These are phyloP conservation scores for Carpatolechia fugitivella DNA, from an alignment of 2,888 invertebrate species.

Conservation along the genomic window DNA sequence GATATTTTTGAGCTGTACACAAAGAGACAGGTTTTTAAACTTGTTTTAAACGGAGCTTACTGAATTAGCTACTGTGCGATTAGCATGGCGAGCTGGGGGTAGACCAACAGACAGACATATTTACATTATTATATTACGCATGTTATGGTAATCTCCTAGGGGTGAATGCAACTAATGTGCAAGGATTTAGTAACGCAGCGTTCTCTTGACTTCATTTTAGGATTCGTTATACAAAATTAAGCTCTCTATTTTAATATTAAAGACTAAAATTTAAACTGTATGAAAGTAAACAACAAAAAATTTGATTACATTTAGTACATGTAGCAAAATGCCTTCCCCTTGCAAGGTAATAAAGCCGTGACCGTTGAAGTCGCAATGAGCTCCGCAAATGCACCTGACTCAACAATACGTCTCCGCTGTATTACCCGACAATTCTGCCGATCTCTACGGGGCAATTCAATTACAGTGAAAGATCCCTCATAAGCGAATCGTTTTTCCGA, in stretches of 20 bases:
- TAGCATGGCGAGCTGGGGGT: constrained; percentile 56
- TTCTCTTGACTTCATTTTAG: constrained; percentile 36
- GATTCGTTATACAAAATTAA: constrained; percentile 34
- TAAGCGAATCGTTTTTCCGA: constrained; percentile 80
- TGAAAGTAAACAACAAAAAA: too few species aligned
- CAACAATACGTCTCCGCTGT: constrained; percentile 47
- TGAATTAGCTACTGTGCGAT: constrained; percentile 55
- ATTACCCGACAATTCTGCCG: constrained; percentile 59
- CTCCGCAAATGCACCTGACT: constrained; percentile 40
- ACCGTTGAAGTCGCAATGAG: constrained; percentile 5
- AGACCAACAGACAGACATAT: constrained; percentile 50
- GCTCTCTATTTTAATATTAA: too few species aligned
- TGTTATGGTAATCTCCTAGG: constrained; percentile 67
- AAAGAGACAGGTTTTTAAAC: constrained; percentile 64
- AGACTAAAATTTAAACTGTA: too few species aligned
- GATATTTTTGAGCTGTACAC: constrained; percentile 47
- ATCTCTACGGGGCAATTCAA: constrained; percentile 77
- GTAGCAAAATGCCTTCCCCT: not conserved
- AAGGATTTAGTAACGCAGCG: constrained; percentile 53
- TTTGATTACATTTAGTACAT: not conserved
- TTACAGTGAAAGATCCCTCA: constrained; percentile 79
- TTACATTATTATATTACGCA: constrained; percentile 72
- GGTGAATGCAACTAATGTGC: constrained; percentile 61
- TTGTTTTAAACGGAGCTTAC: constrained; percentile 62
- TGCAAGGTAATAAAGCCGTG: not conserved